phyloP scores from a whole-genome alignment of 2,797 vertebrate genomes.

The Thunnus albacares region DNA sequence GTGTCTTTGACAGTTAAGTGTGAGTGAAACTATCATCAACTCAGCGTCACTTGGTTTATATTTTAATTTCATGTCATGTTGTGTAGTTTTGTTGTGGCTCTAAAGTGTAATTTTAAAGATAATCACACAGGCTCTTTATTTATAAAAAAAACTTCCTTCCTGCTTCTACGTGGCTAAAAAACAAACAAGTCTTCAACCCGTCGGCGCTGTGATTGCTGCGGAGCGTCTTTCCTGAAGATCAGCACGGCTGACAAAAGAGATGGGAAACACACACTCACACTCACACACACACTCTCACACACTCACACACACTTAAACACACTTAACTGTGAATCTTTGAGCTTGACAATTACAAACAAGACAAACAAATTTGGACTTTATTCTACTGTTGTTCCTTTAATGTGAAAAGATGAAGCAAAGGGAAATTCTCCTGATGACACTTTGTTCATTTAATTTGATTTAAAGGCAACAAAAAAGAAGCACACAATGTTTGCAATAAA shows the following conservation, averaged over 20 bases:
- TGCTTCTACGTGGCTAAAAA: slow-evolving; percentile 3
- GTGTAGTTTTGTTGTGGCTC: background rate
- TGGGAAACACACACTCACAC: slow-evolving; percentile 4
- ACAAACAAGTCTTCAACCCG: slow-evolving; percentile 7
- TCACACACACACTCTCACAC: slow-evolving; percentile 16
- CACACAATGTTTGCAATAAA: no score
- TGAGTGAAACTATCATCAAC: background rate
- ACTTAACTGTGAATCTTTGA: slow-evolving; percentile 1
- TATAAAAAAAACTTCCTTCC: slow-evolving; percentile 46
- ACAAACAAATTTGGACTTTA: background rate
- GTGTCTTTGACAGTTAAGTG: no score
- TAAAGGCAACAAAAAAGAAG: background rate
- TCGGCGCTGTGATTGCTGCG: slow-evolving; percentile 1
- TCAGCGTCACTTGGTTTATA: no score
- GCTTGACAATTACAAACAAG: slow-evolving; percentile 27
- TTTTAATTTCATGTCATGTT: no score
- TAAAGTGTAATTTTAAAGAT: background rate
- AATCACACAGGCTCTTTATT: slow-evolving; percentile 26
- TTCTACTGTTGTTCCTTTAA: background rate
- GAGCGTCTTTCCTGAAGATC: slow-evolving; percentile 16
- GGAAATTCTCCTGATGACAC: background rate
- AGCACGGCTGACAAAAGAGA: background rate
- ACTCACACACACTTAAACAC: background rate
- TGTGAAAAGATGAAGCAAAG: background rate
- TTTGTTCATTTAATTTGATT: background rate